Evolutionary conservation across 2,888 invertebrate genomes (phyloP).

Genomic region (Parochlus steinenii): DNA sequence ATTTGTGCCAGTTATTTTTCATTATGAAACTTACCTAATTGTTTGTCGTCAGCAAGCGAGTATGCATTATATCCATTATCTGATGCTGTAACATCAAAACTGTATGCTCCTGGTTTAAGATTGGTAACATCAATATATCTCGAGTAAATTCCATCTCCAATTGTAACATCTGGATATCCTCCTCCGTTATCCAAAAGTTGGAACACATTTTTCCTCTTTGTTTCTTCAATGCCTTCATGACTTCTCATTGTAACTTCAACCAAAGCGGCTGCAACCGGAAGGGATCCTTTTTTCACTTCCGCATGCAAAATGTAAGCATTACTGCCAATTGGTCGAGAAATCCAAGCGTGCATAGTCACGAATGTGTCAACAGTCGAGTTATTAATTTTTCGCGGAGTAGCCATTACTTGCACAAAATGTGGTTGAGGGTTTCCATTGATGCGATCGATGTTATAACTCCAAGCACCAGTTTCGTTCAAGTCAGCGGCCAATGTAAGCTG

Average conservation of each 20-base stretch:
- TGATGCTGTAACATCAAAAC: constrained; percentile 32
- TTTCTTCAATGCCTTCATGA: constrained; percentile 18
- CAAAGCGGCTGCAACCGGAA: constrained; percentile 38
- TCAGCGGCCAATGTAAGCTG: constrained; percentile 33
- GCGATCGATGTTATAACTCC: constrained; percentile 41
- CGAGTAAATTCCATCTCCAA: constrained; percentile 47
- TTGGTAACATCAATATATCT: constrained; percentile 37
- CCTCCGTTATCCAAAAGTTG: constrained; percentile 40
- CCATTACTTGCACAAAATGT: constrained; percentile 41
- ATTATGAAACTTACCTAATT: too few species aligned
- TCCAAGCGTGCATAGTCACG: constrained; percentile 33
- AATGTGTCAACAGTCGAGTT: constrained; percentile 19
- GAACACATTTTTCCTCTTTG: constrained; percentile 18
- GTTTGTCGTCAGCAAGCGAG: constrained; percentile 31
- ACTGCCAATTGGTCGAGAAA: constrained; percentile 23
- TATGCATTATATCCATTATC: constrained; percentile 39
- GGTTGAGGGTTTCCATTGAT: constrained; percentile 40
- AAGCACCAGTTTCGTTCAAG: constrained; percentile 39
- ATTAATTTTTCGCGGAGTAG: constrained; percentile 29
- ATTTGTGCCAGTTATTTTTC: too few species aligned
- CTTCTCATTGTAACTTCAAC: constrained; percentile 35
- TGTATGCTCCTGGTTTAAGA: constrained; percentile 32
- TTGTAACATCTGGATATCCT: constrained; percentile 45
- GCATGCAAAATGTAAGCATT: constrained; percentile 34
- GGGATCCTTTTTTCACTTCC: constrained; percentile 37